Evolutionary conservation across 2,797 vertebrate species (phyloP), one percentile per base, ranked within the genome.

Genomic region (Acanthornis magna): DNA sequence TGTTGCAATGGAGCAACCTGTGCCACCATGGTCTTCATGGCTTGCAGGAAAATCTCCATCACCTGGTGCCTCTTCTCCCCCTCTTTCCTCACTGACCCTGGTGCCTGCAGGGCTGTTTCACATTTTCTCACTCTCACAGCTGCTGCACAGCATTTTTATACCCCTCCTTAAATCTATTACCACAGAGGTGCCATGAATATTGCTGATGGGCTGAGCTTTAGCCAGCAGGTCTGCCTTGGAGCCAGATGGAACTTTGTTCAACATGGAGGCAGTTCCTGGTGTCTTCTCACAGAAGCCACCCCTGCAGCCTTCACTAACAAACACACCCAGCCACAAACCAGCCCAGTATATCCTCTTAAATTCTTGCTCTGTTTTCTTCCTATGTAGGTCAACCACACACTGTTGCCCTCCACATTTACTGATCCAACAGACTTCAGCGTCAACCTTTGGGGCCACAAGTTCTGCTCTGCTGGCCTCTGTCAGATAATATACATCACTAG

Each of bases 161-260:
- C 9, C 7, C 2, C 8, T 85, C 30, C 53, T 70, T 43, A 38
- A 70, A 82, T n/a, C 27, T 11, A 2, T 26, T 54, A 36, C 13
- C 47, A 66, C 7, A 63, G 51, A 34, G 3, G 4, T 50, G 34
- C 40, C 43, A 62, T 1, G 1, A 50, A 34, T 7, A 42, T 2
- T 26, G 42, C 63, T 32, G 26, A 54, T 13, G 29, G 26, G 30
- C 38, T 57, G 34, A 54, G 30, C 11, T 66, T 86, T 43, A 54
- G 68, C 26, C 70, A 83, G 65, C 0, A 0, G 9, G 18, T 55
- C 60, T 5, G 1, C n/a, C 53, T 43, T 29, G 32, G 29, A 75
- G n/a, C 30, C 4, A 5, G 58, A 10, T 60, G 32, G 70, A 74
- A 63, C 26, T 45, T n/a, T 29, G 8, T 25, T 23, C 2, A 3